Evolutionary conservation across 2,888 invertebrate genomes (phyloP).

Genomic region (Hypena proboscidalis): DNA sequence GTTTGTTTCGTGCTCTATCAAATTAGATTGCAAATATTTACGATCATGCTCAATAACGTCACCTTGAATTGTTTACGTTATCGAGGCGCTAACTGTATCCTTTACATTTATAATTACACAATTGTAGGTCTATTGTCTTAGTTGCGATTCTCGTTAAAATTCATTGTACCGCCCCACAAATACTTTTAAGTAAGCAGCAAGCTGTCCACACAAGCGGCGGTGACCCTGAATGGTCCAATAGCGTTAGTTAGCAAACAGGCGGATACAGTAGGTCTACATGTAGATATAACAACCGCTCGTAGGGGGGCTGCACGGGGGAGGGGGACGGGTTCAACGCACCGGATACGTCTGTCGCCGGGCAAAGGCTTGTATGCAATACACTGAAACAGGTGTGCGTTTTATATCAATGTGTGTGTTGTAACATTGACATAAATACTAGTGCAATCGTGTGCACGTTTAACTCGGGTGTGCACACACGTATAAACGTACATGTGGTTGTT

Average conservation of each 20-base stretch:
- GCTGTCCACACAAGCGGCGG: slow-evolving; percentile 49
- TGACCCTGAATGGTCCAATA: slow-evolving; percentile 62
- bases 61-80: slow-evolving; percentile 30
- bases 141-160: slow-evolving; percentile 36
- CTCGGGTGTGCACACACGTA: slow-evolving; percentile 36
- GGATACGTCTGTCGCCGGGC: slow-evolving; percentile 79
- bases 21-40: slow-evolving; percentile 34
- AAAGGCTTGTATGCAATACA: slow-evolving; percentile 61
- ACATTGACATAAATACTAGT: slow-evolving; percentile 82
- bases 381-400: slow-evolving; percentile 67
- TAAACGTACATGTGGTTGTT: slow-evolving; percentile 31
- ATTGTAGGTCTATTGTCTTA: slow-evolving; percentile 38
- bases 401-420: slow-evolving; percentile 62
- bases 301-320: slow-evolving; percentile 49
- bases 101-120: slow-evolving; percentile 39
- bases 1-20: slow-evolving; percentile 16
- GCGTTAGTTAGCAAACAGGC: slow-evolving; percentile 58
- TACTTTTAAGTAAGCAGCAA: slow-evolving; percentile 48
- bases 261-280: slow-evolving; percentile 54
- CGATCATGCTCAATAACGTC: slow-evolving; percentile 16
- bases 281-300: slow-evolving; percentile 51
- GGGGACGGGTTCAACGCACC: slow-evolving; percentile 79
- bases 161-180: slow-evolving; percentile 35
- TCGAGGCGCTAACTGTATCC: slow-evolving; percentile 18
- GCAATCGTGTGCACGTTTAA: slow-evolving; percentile 55